Evolutionary conservation across 2,797 vertebrate species (phyloP), one percentile per base, ranked within the genome.

Genomic region (Antrozous pallidus): DNA sequence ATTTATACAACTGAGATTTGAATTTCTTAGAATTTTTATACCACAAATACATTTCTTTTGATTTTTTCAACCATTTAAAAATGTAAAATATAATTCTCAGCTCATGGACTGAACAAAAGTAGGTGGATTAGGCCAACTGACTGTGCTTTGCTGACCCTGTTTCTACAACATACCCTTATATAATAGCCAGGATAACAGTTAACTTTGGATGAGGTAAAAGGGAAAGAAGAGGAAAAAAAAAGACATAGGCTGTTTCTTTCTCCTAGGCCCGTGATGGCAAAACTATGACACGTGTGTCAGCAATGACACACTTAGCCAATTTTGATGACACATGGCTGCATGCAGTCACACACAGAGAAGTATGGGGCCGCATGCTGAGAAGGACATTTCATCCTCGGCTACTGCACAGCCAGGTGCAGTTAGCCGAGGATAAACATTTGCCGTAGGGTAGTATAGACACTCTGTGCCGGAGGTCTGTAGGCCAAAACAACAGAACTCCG

Each of bases 1-100:
- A 85, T 77, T 89, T 89, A 65, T 75, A 63, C 40, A 84, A 58
- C 16, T 70, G 5, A 65, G 31, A 67, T 75, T 69, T 84, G 20
- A 91, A 91, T 69, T 88, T 63, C 49, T 80, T 79, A 83, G 28
- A 92, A 94, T 51, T 87, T 75, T 87, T 10, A 79, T 8, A 24
- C 42, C 38, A n/a, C 42, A 75, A 80, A 70, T 79, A 49, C 31
- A 20, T 22, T 80, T n/a, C n/a, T 70, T 74, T 74, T 74, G 24
- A 63, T 33, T 92, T 61, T 74, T 91, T 71, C 40, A 36, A 13
- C 2, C 5, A 1, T 77, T 92, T 84, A 79, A 69, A 88, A 90
- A 77, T 79, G 13, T 38, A 58, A 75, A 58, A 65, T n/a, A 24
- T 33, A 58, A 61, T 40, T 90, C 24, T 94, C 40, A 90, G 17